These are phyloP conservation scores for Oceanites oceanicus DNA, from an alignment of 2,113 vertebrate species.

Conservation along the genomic window DNA sequence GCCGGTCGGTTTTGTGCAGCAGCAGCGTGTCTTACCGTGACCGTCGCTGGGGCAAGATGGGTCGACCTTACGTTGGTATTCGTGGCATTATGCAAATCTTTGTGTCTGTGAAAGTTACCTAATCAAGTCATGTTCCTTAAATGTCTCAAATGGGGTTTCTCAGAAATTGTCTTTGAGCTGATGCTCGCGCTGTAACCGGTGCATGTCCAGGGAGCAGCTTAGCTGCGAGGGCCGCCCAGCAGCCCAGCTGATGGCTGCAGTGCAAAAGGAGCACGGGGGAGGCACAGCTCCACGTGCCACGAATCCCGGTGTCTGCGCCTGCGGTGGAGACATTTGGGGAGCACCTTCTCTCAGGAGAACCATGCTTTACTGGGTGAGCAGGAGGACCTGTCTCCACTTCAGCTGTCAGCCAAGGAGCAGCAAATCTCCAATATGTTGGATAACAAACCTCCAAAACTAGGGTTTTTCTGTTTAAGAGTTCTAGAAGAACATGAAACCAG, in stretches of 20 bases:
- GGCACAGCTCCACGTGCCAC: not conserved
- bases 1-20: not conserved
- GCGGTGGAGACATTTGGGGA: not conserved
- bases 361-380: accelerated
- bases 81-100: not conserved
- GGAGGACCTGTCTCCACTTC: not conserved
- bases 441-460: not conserved
- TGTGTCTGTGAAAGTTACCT: not conserved
- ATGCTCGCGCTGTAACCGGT: not conserved
- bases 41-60: not conserved
- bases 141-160: not conserved
- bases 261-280: not conserved
- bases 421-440: not conserved
- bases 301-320: accelerated
- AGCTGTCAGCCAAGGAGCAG: not conserved
- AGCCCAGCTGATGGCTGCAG: not conserved
- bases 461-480: not conserved
- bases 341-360: not conserved
- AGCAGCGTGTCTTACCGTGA: not conserved
- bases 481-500: not conserved
- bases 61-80: not conserved
- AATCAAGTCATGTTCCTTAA: not conserved
- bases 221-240: accelerated
- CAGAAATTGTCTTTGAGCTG: not conserved
- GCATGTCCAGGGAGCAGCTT: not conserved